phyloP scores from a whole-genome alignment of 2,797 vertebrate genomes.

The Acridotheres tristis region DNA sequence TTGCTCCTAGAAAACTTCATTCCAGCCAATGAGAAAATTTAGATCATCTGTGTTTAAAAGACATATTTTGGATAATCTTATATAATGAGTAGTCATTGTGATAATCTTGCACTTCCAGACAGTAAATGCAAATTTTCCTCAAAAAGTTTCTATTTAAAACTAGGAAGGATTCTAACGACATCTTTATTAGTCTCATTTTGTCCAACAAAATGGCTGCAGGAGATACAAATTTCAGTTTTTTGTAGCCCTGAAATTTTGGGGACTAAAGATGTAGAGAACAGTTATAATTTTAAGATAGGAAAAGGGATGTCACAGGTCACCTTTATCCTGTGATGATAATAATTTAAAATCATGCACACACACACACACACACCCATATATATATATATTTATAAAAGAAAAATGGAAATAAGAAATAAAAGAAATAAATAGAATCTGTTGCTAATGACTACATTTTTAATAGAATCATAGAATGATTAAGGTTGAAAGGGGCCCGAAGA shows the following conservation, averaged over 20 bases:
- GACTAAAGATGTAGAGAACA: background rate
- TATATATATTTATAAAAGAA: background rate
- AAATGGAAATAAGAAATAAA: background rate
- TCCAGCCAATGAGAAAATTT: background rate
- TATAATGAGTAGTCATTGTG: background rate
- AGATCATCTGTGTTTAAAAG: background rate
- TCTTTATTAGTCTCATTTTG: background rate
- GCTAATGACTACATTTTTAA: background rate
- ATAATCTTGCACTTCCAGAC: background rate
- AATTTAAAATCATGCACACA: background rate
- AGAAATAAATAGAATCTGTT: background rate
- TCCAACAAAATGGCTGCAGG: background rate
- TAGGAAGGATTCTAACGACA: background rate
- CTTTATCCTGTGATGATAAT: background rate
- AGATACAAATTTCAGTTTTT: background rate
- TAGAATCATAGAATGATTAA: background rate
- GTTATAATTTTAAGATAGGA: background rate
- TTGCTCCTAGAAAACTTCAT: background rate
- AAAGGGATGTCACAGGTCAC: background rate
- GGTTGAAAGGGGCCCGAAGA: background rate
- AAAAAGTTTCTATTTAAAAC: background rate
- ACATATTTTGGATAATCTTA: background rate
- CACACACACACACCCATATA: accelerated
- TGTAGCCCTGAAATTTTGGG: background rate
- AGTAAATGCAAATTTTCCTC: background rate